A percentile compares a stretch with the other conserved stretches of the same genome.
Evolutionary conservation across 2,888 invertebrate species (phyloP).

Genomic region (Cantharis rufa): DNA sequence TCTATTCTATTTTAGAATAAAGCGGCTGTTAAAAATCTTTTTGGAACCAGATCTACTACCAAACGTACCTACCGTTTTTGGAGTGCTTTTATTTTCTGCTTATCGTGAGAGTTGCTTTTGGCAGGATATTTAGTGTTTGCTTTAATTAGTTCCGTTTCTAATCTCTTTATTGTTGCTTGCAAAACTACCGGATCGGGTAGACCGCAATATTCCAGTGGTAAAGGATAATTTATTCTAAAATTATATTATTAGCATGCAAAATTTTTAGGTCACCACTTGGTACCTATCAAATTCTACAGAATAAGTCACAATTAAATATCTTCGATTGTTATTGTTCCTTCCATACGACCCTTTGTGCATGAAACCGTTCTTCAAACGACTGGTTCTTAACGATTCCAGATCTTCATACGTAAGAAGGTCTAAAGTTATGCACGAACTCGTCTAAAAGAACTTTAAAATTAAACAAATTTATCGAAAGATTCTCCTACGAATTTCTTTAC

Average conservation of each 20-base stretch:
- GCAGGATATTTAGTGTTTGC: constrained; percentile 44
- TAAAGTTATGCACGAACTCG: constrained; percentile 58
- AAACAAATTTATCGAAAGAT: background rate
- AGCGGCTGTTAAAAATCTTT: background rate
- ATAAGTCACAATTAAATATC: constrained; percentile 61
- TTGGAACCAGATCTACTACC: background rate
- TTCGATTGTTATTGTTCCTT: constrained; percentile 41
- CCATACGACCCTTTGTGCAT: constrained; percentile 35
- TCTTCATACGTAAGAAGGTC: constrained; percentile 61
- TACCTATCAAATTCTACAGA: constrained; percentile 62
- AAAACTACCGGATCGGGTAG: constrained; percentile 58
- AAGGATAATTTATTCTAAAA: constrained; percentile 59
- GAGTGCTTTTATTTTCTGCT: constrained; percentile 26
- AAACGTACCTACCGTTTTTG: constrained; percentile 46
- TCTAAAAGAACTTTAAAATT: constrained; percentile 46
- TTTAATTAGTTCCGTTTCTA: constrained; percentile 56
- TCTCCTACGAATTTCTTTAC: constrained; percentile 40
- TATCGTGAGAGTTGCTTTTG: background rate
- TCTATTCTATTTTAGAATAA: constrained; percentile 43
- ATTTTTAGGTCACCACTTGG: background rate
- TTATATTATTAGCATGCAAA: background rate
- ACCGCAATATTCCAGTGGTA: constrained; percentile 61
- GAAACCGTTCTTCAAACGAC: constrained; percentile 48
- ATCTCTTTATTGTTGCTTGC: constrained; percentile 57
- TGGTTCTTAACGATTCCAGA: constrained; percentile 55